Conservation (phyloP, 2,888 invertebrate species). For the Drosophila subquinaria region DNA sequence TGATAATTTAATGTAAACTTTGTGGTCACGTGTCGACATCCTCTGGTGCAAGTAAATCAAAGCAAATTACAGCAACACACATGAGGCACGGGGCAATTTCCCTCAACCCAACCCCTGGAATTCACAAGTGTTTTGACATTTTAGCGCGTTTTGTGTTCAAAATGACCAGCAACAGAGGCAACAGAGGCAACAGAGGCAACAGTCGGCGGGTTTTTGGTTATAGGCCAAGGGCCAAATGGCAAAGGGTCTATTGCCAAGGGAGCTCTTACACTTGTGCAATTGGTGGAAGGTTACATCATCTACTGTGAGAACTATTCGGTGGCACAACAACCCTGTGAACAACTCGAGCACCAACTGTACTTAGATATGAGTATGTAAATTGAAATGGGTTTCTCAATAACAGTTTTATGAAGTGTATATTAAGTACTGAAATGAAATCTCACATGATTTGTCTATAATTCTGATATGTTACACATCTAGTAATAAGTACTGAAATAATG, state of each 20-base stretch:
- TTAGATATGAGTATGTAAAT: conserved; percentile 10
- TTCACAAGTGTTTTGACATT: conserved; percentile 80
- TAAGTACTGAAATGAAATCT: background rate
- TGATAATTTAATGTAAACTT: conserved; percentile 78
- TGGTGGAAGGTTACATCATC: conserved; percentile 35
- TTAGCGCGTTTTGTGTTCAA: conserved; percentile 63
- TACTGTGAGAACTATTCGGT: conserved; percentile 65
- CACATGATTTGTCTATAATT: background rate
- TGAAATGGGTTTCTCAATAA: conserved; percentile 2
- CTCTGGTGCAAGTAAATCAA: conserved; percentile 65
- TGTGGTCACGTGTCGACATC: conserved; percentile 70
- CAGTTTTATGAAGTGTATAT: background rate
- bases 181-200: conserved; percentile 41
- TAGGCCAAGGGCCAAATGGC: conserved; percentile 22
- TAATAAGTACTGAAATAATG: too few relatives aligned
- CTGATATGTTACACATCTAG: background rate
- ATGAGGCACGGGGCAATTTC: conserved; percentile 20
- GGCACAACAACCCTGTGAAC: conserved; percentile 57
- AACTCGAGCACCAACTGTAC: conserved; percentile 7
- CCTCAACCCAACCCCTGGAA: conserved; percentile 32
- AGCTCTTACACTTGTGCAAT: conserved; percentile 75
- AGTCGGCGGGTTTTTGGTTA: conserved; percentile 10
- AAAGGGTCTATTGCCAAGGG: conserved; percentile 69
- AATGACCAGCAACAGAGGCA: conserved; percentile 69
- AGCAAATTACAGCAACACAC: conserved; percentile 56